Evolutionary conservation across 2,888 invertebrate genomes (phyloP).

Genomic region (Drosophila parthenogenetica): DNA sequence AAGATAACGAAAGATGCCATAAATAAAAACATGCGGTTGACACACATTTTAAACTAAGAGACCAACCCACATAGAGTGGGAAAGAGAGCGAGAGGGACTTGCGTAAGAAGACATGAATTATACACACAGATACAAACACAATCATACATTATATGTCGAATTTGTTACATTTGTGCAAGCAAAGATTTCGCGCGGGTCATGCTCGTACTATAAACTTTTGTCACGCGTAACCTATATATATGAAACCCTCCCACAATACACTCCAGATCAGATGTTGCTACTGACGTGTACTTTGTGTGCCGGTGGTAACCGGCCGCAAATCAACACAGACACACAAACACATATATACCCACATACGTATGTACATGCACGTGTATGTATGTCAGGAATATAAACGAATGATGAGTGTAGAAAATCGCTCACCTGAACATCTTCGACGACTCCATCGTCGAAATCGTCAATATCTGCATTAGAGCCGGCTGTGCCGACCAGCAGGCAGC

Average conservation of each 20-base stretch:
- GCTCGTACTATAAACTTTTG: constrained; percentile 30
- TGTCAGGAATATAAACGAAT: not conserved
- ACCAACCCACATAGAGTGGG: constrained; percentile 13
- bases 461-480: constrained; percentile 52
- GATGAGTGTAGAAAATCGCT: constrained; percentile 37
- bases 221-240: constrained; percentile 29
- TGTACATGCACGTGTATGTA: not conserved
- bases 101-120: constrained; percentile 50
- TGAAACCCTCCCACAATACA: constrained; percentile 27
- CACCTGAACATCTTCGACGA: constrained; percentile 81
- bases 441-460: constrained; percentile 79
- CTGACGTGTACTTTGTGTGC: constrained; percentile 79
- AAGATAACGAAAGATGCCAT: constrained; percentile 39
- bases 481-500: constrained; percentile 43
- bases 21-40: constrained; percentile 62
- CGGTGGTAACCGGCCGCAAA: constrained; percentile 42
- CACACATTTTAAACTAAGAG: constrained; percentile 40
- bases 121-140: not conserved
- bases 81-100: constrained; percentile 28
- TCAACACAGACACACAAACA: constrained; percentile 9
- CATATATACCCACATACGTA: constrained; percentile 6
- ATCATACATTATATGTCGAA: constrained; percentile 3
- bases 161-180: constrained; percentile 3
- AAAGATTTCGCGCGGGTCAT: constrained; percentile 17
- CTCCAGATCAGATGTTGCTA: constrained; percentile 47